Evolutionary conservation across 2,113 vertebrate genomes (phyloP).

Genomic region (Pomatostomus ruficeps): DNA sequence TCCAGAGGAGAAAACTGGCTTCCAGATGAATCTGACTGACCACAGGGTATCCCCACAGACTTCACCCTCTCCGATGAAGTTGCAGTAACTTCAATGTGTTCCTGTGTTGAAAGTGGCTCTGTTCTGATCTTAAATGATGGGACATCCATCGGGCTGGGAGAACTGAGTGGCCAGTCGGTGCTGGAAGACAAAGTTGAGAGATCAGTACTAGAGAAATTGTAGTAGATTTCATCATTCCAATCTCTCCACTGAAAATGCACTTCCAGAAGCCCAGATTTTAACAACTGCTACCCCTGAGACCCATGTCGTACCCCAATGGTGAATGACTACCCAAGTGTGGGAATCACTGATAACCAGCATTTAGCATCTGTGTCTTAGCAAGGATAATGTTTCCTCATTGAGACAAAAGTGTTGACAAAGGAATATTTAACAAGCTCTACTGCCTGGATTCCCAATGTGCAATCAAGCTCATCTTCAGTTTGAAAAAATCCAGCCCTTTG

Average conservation of each 20-base stretch:
- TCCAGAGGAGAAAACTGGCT: conserved; percentile 68
- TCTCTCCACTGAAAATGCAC: background rate
- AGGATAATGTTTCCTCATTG: background rate
- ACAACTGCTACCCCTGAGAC: background rate
- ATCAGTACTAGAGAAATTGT: background rate
- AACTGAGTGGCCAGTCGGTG: conserved; percentile 91
- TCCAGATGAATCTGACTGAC: conserved; percentile 66
- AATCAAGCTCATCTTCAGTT: conserved; percentile 27
- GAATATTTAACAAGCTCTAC: background rate
- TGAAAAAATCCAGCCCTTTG: background rate
- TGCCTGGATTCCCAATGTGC: background rate
- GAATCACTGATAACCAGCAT: background rate
- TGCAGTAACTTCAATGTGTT: conserved; percentile 70
- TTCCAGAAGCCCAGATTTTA: background rate
- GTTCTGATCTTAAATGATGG: conserved; percentile 89
- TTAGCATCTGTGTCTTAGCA: background rate
- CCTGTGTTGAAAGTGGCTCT: conserved; percentile 73
- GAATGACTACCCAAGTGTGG: background rate
- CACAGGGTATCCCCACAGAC: conserved; percentile 66
- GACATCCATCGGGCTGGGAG: conserved; percentile 85
- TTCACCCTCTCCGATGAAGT: conserved; percentile 12
- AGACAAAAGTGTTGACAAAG: background rate
- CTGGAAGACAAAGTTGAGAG: conserved; percentile 58
- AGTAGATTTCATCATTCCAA: background rate
- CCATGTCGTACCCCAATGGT: accelerated